A percentile compares a stretch with the other conserved stretches of the same genome.
Conservation (phyloP, 2,888 invertebrate species). For the Mythimna lalbum region DNA sequence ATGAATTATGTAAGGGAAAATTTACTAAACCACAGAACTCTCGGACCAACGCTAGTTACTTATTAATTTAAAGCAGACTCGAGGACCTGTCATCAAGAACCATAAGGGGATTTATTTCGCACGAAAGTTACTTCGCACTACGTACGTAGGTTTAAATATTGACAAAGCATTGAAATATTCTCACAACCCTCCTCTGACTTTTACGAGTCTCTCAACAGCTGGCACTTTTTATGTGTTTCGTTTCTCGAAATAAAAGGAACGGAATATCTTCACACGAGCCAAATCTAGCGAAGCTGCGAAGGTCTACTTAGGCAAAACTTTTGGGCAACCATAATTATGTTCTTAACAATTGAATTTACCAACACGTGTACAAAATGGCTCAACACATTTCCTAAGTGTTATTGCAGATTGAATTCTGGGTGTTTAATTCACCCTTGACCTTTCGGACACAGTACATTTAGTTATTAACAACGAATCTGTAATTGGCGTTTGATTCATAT, state of each 20-base stretch:
- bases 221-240: constrained; percentile 39
- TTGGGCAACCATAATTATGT: constrained; percentile 33
- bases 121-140: constrained; percentile 14
- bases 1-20: constrained; percentile 2
- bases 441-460: constrained; percentile 42
- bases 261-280: constrained; percentile 25
- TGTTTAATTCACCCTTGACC: constrained; percentile 54
- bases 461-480: constrained; percentile 59
- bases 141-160: constrained; percentile 42
- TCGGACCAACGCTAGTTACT: neutral
- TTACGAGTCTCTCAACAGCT: constrained; percentile 37
- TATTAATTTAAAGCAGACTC: constrained; percentile 36
- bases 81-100: constrained; percentile 11
- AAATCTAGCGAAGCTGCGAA: constrained; percentile 32
- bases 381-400: constrained; percentile 37
- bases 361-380: constrained; percentile 37
- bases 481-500: constrained; percentile 66
- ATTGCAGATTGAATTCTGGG: constrained; percentile 23
- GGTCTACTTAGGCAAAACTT: constrained; percentile 23
- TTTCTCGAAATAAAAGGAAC: constrained; percentile 7
- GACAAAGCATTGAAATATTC: constrained; percentile 36
- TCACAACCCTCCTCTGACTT: constrained; percentile 27
- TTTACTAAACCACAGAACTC: neutral
- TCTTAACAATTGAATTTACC: constrained; percentile 56
- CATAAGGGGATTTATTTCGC: constrained; percentile 33